phyloP scores from a whole-genome alignment of 2,888 invertebrate genomes.

The Dermolepida albohirtum region DNA sequence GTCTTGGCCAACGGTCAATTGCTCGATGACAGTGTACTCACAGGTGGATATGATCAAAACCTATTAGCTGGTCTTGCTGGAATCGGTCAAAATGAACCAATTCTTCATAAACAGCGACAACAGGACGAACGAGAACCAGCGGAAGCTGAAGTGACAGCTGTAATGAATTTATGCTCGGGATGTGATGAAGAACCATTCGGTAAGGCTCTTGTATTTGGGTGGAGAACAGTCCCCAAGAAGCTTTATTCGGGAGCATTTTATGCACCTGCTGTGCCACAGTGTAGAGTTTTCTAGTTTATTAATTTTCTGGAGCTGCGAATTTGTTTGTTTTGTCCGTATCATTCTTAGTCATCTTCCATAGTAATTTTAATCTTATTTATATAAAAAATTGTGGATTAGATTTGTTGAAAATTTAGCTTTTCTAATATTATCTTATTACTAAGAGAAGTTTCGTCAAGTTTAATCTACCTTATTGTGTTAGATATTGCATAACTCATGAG shows the following conservation, averaged over 20 bases:
- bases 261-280: constrained; percentile 74
- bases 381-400: no score
- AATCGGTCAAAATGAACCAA: constrained; percentile 74
- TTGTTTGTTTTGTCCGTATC: no score
- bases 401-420: no score
- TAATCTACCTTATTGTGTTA: no score
- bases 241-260: constrained; percentile 79
- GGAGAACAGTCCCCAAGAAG: constrained; percentile 81
- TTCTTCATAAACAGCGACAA: constrained; percentile 72
- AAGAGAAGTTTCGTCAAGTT: no score
- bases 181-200: constrained; percentile 84
- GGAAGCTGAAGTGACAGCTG: constrained; percentile 84
- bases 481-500: no score
- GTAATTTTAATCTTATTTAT: no score
- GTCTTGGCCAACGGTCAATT: constrained; percentile 77
- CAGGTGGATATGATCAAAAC: constrained; percentile 65
- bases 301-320: no score
- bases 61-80: constrained; percentile 76
- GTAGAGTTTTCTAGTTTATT: constrained; percentile 70
- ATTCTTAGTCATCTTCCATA: no score
- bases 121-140: constrained; percentile 83
- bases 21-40: constrained; percentile 71
- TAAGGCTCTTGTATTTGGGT: constrained; percentile 81
- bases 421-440: no score
- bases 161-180: constrained; percentile 82